Evolutionary conservation across 1,140 invertebrate genomes (phyloP), one percentile per base, ranked within the genome.

Genomic region (Drosophila setifemur): DNA sequence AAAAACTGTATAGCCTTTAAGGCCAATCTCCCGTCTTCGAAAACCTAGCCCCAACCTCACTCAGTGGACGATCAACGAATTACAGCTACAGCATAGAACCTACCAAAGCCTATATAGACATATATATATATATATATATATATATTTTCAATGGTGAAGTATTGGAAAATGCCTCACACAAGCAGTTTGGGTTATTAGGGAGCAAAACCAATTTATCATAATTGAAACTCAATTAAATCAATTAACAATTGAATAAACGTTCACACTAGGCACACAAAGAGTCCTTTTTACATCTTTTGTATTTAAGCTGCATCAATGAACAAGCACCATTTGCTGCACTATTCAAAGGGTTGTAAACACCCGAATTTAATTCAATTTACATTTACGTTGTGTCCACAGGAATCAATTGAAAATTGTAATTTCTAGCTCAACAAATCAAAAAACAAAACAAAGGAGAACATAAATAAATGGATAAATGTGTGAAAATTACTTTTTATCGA

Each of bases 141-240:
- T 1, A 61, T 81, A 68, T 57, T 42, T 57, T 54, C 61, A 58
- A 66, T 68, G 67, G 60, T 44, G n/a, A 48, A 19, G 19, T 60
- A 25, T 18, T 42, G 42, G 57, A 60, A 23, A 58, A 42, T n/a
- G 14, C 14, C 53, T 18, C 18, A 29, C 33, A 39, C 47, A 50
- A 28, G 49, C 60, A 50, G 54, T 72, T 71, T 55, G 48, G 61
- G 77, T 75, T 75, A 71, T 23, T 82, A 76, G 76, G 76, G 76
- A 81, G 58, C 76, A 81, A 81, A 11, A 16, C 33, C 37, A 33
- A 48, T 44, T 66, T 58, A 44, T 29, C 16, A 28, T 33, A 52
- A 54, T 57, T 71, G 58, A 45, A 77, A 44, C 29, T 48, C 29
- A 40, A 50, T 44, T 37, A 60, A 61, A 52, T 42, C 33, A 70